Percentiles rank a stretch among this genome's conserved stretches.
Conservation (phyloP, 1,140 invertebrate genomes). For the Diorhabda elongata region DNA sequence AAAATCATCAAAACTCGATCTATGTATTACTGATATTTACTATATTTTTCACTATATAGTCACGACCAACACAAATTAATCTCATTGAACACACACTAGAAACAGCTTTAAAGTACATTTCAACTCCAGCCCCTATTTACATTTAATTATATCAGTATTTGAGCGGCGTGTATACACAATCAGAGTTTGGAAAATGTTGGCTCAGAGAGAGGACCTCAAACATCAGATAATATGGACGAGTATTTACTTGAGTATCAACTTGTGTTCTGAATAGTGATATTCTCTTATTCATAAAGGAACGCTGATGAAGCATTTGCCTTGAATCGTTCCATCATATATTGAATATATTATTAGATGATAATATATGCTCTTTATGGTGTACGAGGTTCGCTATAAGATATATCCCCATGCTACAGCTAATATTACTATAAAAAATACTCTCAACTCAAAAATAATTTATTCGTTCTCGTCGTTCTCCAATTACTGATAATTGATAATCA, state of each 20-base stretch:
- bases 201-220: background rate
- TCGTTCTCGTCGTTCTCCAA: too few relatives aligned
- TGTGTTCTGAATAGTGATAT: background rate
- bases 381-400: too few relatives aligned
- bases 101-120: background rate
- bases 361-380: too few relatives aligned
- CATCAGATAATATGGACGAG: background rate
- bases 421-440: too few relatives aligned
- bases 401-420: too few relatives aligned
- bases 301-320: background rate
- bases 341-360: too few relatives aligned
- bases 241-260: conserved; percentile 2
- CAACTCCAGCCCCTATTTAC: background rate
- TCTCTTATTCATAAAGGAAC: background rate
- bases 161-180: background rate
- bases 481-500: too few relatives aligned
- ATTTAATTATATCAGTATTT: conserved; percentile 1
- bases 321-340: background rate
- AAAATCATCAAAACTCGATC: too few relatives aligned
- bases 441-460: too few relatives aligned
- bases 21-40: too few relatives aligned
- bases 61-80: background rate
- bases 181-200: background rate
- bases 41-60: too few relatives aligned
- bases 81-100: background rate